Conservation (phyloP, 2,888 invertebrate species). For the Sylvicola cinctus region DNA sequence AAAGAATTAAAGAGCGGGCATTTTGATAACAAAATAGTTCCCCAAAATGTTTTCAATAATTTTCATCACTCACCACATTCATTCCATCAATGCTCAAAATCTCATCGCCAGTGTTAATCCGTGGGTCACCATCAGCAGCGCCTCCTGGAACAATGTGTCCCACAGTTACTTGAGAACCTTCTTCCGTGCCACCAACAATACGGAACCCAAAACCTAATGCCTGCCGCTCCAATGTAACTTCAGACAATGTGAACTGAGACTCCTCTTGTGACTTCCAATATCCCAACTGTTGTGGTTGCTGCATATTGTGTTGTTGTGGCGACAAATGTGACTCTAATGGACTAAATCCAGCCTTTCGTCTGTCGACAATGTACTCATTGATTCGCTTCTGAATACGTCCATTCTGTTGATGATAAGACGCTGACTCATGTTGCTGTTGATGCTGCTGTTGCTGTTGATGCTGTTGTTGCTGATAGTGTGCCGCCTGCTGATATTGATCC, state of each 20-base stretch:
- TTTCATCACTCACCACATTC: slow-evolving; percentile 34
- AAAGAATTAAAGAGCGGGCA: slow-evolving; percentile 10
- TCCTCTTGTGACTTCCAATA: not conserved
- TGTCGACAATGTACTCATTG: slow-evolving; percentile 21
- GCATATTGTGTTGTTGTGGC: slow-evolving; percentile 1
- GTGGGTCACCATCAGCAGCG: slow-evolving; percentile 78
- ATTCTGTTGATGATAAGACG: slow-evolving; percentile 14
- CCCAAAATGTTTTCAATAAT: not conserved
- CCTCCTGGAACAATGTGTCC: slow-evolving; percentile 94
- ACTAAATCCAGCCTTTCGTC: slow-evolving; percentile 19
- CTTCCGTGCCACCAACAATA: slow-evolving; percentile 94
- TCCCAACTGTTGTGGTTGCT: slow-evolving; percentile 2
- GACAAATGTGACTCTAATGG: slow-evolving; percentile 13
- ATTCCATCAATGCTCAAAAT: slow-evolving; percentile 84
- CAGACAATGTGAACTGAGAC: slow-evolving; percentile 13
- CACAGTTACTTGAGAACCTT: slow-evolving; percentile 89
- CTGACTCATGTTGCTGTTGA: slow-evolving; percentile 8
- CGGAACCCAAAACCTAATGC: slow-evolving; percentile 94
- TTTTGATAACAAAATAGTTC: not conserved
- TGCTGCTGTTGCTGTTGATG: slow-evolving; percentile 4
- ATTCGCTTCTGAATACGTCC: slow-evolving; percentile 19
- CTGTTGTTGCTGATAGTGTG: slow-evolving; percentile 6
- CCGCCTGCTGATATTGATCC: slow-evolving; percentile 7
- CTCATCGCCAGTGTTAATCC: slow-evolving; percentile 81
- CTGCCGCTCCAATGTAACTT: slow-evolving; percentile 64